These are phyloP conservation scores for Drosophila kohkoa DNA, from an alignment of 1,140 invertebrate species.

Conservation along the genomic window DNA sequence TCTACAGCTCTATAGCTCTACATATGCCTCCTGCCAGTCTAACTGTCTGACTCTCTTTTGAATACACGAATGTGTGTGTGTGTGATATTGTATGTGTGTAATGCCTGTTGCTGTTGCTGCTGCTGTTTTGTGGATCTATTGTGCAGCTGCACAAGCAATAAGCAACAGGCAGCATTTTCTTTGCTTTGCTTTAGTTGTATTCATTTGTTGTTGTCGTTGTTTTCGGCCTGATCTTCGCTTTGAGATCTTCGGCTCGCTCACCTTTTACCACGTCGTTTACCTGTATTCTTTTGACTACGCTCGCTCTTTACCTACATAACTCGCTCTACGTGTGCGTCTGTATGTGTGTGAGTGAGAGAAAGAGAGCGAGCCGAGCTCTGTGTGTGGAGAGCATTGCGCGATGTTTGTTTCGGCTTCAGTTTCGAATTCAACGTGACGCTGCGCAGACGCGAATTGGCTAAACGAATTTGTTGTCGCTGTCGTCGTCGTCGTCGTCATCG, in stretches of 20 bases:
- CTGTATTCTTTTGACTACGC: slow-evolving; percentile 54
- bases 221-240: slow-evolving; percentile 68
- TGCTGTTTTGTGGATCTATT: slow-evolving; percentile 39
- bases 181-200: slow-evolving; percentile 62
- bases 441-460: slow-evolving; percentile 73
- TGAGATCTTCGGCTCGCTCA: slow-evolving; percentile 65
- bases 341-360: slow-evolving; percentile 28
- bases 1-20: slow-evolving; percentile 5
- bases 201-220: slow-evolving; percentile 24
- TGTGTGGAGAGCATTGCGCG: slow-evolving; percentile 43
- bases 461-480: slow-evolving; percentile 1
- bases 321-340: slow-evolving; percentile 15
- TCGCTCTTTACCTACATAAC: slow-evolving; percentile 45
- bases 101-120: slow-evolving; percentile 35
- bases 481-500: too few species aligned
- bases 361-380: slow-evolving; percentile 27
- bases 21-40: slow-evolving; percentile 43
- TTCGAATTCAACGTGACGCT: slow-evolving; percentile 79
- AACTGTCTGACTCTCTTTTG: slow-evolving; percentile 28
- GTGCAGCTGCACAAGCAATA: slow-evolving; percentile 65
- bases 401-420: slow-evolving; percentile 61
- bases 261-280: slow-evolving; percentile 66
- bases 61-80: not conserved
- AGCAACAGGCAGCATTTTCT: slow-evolving; percentile 52
- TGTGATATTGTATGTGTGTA: slow-evolving; percentile 14